phyloP scores from a whole-genome alignment of 1,140 invertebrate genomes.

The Ceratina australensis region DNA sequence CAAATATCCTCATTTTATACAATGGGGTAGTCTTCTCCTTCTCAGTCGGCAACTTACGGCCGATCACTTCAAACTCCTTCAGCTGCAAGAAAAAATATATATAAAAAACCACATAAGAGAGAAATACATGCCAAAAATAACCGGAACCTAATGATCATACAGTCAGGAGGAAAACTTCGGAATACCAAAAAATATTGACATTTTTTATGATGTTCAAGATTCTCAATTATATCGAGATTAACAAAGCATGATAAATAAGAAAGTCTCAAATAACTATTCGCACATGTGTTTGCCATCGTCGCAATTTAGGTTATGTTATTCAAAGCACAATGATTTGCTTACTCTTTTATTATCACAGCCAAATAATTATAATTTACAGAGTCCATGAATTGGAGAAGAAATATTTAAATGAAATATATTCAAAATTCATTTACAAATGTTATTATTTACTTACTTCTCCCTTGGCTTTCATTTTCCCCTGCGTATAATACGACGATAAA shows the following conservation, averaged over 20 bases:
- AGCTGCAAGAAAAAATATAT: slow-evolving; percentile 84
- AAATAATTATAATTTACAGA: neutral
- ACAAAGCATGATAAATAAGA: neutral
- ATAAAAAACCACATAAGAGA: neutral
- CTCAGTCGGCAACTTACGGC: slow-evolving; percentile 96
- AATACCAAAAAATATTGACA: too few species aligned
- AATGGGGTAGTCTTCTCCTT: slow-evolving; percentile 95
- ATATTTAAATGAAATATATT: neutral
- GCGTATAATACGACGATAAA: too few species aligned
- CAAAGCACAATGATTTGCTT: neutral
- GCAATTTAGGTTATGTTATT: slow-evolving; percentile 37
- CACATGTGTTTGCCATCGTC: slow-evolving; percentile 26
- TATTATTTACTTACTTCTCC: slow-evolving; percentile 69
- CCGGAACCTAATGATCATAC: too few species aligned
- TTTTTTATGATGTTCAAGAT: too few species aligned
- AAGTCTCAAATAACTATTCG: neutral
- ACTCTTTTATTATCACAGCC: neutral
- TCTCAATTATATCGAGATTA: too few species aligned
- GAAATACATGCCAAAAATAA: too few species aligned
- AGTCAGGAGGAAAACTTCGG: too few species aligned
- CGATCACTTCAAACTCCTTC: slow-evolving; percentile 98
- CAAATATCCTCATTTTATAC: slow-evolving; percentile 99
- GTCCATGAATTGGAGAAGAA: neutral
- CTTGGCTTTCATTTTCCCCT: slow-evolving; percentile 72
- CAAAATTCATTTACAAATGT: neutral